These are phyloP conservation scores for Diaphora mendica DNA, from an alignment of 2,888 invertebrate species.

Conservation along the genomic window DNA sequence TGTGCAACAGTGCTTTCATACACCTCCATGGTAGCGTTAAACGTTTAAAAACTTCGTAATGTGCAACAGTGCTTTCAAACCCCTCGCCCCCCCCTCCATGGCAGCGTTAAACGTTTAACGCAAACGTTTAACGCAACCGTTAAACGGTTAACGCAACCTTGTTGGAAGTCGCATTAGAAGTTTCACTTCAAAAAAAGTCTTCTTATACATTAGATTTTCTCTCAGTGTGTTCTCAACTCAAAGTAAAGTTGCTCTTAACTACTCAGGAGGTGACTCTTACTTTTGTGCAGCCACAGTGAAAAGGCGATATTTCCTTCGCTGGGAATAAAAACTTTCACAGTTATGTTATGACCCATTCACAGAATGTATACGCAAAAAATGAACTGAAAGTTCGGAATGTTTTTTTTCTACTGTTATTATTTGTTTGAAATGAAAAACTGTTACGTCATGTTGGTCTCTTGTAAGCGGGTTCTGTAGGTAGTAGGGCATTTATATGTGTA, in stretches of 20 bases:
- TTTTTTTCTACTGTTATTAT: slow-evolving; percentile 2
- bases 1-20: too few species aligned
- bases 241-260: slow-evolving; percentile 62
- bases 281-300: slow-evolving; percentile 60
- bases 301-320: slow-evolving; percentile 48
- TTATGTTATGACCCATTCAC: slow-evolving; percentile 37
- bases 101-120: too few species aligned
- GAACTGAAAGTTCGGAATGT: background rate
- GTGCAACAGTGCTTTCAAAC: too few species aligned
- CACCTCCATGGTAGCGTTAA: too few species aligned
- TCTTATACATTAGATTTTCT: slow-evolving; percentile 6
- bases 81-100: too few species aligned
- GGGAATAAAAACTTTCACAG: slow-evolving; percentile 43
- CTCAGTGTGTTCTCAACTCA: slow-evolving; percentile 52
- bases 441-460: background rate
- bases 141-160: too few species aligned
- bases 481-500: too few species aligned
- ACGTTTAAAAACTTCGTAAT: too few species aligned
- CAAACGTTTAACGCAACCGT: too few species aligned
- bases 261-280: slow-evolving; percentile 73
- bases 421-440: background rate
- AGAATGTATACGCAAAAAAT: slow-evolving; percentile 19
- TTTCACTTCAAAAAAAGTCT: too few species aligned
- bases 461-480: background rate
- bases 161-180: too few species aligned